Conservation (phyloP, 1,140 invertebrate species). For the Araneus ventricosus region DNA sequence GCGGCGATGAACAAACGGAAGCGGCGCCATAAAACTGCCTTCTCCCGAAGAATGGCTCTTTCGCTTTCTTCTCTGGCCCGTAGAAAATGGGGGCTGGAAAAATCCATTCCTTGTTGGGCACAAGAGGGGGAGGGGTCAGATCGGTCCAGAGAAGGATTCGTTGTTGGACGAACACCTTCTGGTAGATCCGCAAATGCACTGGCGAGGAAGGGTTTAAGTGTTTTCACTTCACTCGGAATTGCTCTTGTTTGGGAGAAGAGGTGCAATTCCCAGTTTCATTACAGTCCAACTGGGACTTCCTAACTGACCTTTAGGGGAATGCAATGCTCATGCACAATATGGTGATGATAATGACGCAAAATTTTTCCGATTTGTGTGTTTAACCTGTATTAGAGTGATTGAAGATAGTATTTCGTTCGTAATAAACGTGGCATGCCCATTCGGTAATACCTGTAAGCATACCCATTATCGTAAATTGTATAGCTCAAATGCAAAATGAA, state of each 20-base stretch:
- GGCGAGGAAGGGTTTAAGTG: not conserved
- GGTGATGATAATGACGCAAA: too few relatives aligned
- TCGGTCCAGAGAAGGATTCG: not conserved
- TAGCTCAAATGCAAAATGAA: too few relatives aligned
- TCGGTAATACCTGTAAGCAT: too few relatives aligned
- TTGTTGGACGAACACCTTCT: conserved; percentile 20
- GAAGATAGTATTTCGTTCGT: too few relatives aligned
- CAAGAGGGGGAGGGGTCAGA: not conserved
- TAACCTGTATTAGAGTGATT: too few relatives aligned
- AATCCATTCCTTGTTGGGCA: not conserved
- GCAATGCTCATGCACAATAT: too few relatives aligned
- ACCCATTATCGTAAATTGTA: too few relatives aligned
- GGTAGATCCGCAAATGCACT: not conserved
- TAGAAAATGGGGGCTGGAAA: not conserved
- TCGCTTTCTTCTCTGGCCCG: not conserved
- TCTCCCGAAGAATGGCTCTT: not conserved
- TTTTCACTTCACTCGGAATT: not conserved
- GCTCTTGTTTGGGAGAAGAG: not conserved
- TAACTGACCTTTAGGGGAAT: too few relatives aligned
- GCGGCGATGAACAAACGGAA: conserved; percentile 17
- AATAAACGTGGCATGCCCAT: too few relatives aligned
- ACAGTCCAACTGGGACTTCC: not conserved
- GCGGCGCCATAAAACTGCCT: conserved; percentile 18
- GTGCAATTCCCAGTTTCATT: not conserved
- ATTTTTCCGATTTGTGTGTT: too few relatives aligned